Percentiles rank a stretch among this genome's conserved stretches.
These are phyloP conservation scores for Amazona guildingii DNA, from an alignment of 2,113 vertebrate genomes.

Conservation along the genomic window DNA sequence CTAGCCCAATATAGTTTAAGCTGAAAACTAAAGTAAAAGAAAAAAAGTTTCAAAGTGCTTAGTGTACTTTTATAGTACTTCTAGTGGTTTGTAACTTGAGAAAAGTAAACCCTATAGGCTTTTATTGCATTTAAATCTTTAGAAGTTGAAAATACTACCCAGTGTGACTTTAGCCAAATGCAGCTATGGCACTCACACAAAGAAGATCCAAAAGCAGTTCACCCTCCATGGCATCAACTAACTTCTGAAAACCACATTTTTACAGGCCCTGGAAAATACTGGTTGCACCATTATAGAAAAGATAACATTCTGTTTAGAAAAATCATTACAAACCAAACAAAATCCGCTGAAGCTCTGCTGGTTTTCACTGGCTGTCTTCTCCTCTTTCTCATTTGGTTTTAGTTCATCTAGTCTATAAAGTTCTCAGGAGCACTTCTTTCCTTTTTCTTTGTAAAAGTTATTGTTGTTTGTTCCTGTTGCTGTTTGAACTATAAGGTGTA, in stretches of 20 bases:
- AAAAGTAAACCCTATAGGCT: neutral
- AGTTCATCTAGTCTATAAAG: neutral
- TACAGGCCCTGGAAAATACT: neutral
- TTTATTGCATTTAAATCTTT: neutral
- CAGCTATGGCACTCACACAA: neutral
- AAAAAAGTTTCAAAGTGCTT: neutral
- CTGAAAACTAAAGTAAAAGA: neutral
- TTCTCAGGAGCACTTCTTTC: neutral
- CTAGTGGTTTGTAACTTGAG: neutral
- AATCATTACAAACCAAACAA: neutral
- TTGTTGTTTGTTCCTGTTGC: neutral
- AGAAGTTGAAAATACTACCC: neutral
- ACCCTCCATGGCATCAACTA: neutral
- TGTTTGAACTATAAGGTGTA: neutral
- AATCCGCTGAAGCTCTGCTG: neutral
- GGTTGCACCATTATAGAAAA: accelerated
- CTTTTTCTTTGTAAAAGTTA: neutral
- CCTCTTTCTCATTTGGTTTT: neutral
- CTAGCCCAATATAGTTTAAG: neutral
- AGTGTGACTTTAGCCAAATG: neutral
- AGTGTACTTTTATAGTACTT: neutral
- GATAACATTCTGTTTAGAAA: neutral
- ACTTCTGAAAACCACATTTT: neutral
- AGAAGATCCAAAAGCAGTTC: neutral
- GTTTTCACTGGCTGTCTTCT: neutral